phyloP scores from a whole-genome alignment of 2,888 invertebrate genomes.

The Noctua fimbriata region DNA sequence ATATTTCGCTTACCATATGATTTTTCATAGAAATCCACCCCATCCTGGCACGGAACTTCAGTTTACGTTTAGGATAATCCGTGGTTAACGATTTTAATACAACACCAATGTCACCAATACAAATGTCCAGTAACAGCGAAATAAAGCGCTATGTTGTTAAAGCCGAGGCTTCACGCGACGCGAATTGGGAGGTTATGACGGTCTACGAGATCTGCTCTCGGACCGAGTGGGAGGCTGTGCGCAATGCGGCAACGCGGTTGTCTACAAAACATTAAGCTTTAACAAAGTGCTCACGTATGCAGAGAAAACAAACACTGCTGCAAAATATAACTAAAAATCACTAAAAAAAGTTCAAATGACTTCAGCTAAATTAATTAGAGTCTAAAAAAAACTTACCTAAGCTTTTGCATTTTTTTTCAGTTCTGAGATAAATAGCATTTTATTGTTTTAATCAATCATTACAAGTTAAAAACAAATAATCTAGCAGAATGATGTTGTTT shows the following conservation, averaged over 20 bases:
- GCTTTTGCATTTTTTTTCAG: not conserved
- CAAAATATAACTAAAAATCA: not conserved
- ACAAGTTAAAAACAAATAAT: too few species aligned
- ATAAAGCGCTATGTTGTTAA: constrained; percentile 59
- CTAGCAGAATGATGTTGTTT: not conserved
- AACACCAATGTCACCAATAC: constrained; percentile 51
- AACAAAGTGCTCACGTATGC: constrained; percentile 56
- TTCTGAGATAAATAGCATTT: not conserved
- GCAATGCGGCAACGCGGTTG: constrained; percentile 86
- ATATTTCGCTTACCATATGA: constrained; percentile 84
- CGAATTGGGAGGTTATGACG: constrained; percentile 84
- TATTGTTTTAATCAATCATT: not conserved
- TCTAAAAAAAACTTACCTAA: not conserved
- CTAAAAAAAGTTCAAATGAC: not conserved
- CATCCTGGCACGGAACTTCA: constrained; percentile 84
- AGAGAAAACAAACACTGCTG: constrained; percentile 48
- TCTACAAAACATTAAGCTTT: constrained; percentile 76
- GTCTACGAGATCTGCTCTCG: constrained; percentile 84
- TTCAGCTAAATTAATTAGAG: not conserved
- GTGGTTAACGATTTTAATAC: constrained; percentile 72
- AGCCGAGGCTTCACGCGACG: constrained; percentile 64
- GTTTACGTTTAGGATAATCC: constrained; percentile 80
- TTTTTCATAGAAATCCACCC: constrained; percentile 90
- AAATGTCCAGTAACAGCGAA: constrained; percentile 68
- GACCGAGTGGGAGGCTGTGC: constrained; percentile 89